phyloP scores from a whole-genome alignment of 2,888 invertebrate genomes.

The Protonemura montana region DNA sequence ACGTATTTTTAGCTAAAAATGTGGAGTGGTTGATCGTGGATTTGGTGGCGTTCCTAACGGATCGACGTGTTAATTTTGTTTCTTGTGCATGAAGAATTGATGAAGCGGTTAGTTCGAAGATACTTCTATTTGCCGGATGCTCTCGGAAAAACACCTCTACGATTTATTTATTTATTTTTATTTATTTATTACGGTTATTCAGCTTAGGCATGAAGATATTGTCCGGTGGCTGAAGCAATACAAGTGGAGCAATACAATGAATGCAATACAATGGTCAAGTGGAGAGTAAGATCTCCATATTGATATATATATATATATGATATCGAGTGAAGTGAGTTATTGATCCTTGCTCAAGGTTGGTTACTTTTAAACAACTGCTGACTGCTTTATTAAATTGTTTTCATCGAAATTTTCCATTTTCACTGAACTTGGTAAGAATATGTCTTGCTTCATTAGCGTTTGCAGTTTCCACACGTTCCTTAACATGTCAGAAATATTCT shows the following conservation, averaged over 20 bases:
- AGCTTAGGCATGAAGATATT: too few relatives aligned
- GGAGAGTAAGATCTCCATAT: too few relatives aligned
- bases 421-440: neutral
- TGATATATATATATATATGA: too few relatives aligned
- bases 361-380: neutral
- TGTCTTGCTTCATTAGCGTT: neutral
- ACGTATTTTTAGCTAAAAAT: slow-evolving; percentile 12
- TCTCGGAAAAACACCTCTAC: neutral
- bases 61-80: neutral
- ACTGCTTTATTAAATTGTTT: neutral
- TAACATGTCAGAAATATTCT: too few relatives aligned
- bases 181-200: too few relatives aligned
- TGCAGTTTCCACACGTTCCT: too few relatives aligned
- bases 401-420: neutral
- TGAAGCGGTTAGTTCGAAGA: neutral
- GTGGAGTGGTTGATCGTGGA: neutral
- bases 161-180: too few relatives aligned
- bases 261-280: too few relatives aligned
- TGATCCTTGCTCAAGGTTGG: neutral
- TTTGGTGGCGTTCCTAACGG: neutral
- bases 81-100: neutral
- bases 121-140: neutral
- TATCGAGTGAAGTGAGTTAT: neutral
- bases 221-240: too few relatives aligned
- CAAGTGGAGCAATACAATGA: too few relatives aligned